Base-by-base conservation (phyloP, 2,113 vertebrate genomes). In the Hemiscyllium ocellatum region DNA sequence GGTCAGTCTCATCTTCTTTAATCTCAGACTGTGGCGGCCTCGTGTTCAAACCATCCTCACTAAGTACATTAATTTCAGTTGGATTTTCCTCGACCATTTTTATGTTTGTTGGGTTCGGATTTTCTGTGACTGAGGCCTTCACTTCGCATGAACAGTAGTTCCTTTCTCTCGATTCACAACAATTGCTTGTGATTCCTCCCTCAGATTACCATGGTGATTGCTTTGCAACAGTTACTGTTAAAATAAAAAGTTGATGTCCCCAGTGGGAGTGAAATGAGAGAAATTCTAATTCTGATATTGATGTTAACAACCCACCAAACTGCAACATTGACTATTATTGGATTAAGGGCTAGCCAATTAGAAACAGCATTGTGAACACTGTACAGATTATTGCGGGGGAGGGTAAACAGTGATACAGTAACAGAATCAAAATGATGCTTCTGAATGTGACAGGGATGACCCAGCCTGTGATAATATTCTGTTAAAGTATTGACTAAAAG, bases 111-210 rank as follows among this genome's bases (percentile, higher is more conserved):
- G 37, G 37, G 89, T 93, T 66, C 89, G n/a, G 89, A 93, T 93
- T 93, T 93, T n/a, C 52, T 65, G 61, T 93, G 89, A 93, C 89
- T 15, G n/a, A 24, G 61, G 89, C n/a, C 89, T 37, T 93, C 52
- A n/a, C 26, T 91, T 91, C 89, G 68, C 89, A 93, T 68, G 61
- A 93, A 93, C 89, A 93, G 89, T 93, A 37, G 61, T 61, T 68
- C 89, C 89, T 68, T 93, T 93, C 89, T 93, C 89, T 93, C 89
- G 33, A 93, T 93, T 68, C 56, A 91, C 89, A 93, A 66, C 61
- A 93, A 93, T 68, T 61, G 17, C 65, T 93, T 93, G 89, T 37
- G 65, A 93, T 68, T 93, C 89, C 37, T 66, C 61, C 89, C 89
- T 93, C 89, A 66, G 66, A 93, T 93, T 61, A 93, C 89, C 89